These are phyloP conservation scores for Pollenia griseotomentosa DNA, from an alignment of 2,888 invertebrate genomes.

Conservation along the genomic window DNA sequence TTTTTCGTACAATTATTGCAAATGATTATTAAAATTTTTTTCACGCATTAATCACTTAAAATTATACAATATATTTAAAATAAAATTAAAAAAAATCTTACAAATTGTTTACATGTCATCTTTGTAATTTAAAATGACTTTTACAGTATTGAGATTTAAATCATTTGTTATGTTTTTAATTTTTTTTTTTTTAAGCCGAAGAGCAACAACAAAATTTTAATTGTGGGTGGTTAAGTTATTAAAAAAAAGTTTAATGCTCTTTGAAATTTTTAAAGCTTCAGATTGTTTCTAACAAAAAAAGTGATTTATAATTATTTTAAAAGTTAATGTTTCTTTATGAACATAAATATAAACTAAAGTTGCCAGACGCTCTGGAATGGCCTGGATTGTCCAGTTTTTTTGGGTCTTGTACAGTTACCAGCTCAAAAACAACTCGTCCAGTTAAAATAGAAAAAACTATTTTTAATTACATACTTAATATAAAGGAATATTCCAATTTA, in stretches of 20 bases:
- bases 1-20: conserved; percentile 12
- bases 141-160: neutral
- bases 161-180: conserved; percentile 15
- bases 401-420: no score
- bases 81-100: neutral
- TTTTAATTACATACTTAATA: no score
- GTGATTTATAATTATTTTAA: no score
- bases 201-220: conserved; percentile 4
- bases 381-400: no score
- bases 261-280: neutral
- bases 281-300: neutral
- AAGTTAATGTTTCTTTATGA: no score
- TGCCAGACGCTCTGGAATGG: no score
- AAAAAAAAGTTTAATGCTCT: neutral
- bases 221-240: conserved; percentile 14
- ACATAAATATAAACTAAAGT: no score
- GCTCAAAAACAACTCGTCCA: no score
- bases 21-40: conserved; percentile 34
- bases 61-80: neutral
- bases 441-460: no score
- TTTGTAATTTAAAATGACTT: conserved; percentile 19
- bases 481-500: no score
- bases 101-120: conserved; percentile 23
- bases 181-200: neutral
- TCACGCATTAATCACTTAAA: conserved; percentile 34